Evolutionary conservation across 2,113 vertebrate genomes (phyloP).

Genomic region (Amblyopsis rosae): DNA sequence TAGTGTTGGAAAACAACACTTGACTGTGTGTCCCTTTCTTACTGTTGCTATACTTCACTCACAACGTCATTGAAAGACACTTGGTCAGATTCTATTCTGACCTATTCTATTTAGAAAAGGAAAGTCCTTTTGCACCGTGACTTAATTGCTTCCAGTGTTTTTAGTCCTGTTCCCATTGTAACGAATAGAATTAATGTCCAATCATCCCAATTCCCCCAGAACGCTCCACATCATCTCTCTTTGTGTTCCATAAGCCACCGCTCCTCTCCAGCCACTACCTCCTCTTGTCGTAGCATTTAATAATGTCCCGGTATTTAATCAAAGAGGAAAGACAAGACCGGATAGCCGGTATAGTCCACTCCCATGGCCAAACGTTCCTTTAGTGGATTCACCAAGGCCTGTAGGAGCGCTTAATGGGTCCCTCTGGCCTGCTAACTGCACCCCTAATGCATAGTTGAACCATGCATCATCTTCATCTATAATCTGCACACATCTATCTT

Average conservation of each 20-base stretch:
- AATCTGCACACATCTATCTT: constrained; percentile 47
- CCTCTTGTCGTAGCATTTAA: constrained; percentile 55
- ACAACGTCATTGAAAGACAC: not conserved
- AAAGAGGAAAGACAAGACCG: constrained; percentile 46
- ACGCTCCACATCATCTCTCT: constrained; percentile 48
- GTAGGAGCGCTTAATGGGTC: constrained; percentile 58
- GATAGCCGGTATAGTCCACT: constrained; percentile 58
- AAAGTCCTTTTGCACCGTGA: not conserved
- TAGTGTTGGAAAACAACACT: no score
- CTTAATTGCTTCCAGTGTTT: not conserved
- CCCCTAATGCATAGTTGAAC: constrained; percentile 44
- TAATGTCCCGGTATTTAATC: constrained; percentile 69
- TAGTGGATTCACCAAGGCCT: constrained; percentile 51
- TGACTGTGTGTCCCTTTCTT: no score
- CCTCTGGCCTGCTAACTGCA: constrained; percentile 33
- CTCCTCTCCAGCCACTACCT: constrained; percentile 18
- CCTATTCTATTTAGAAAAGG: no score
- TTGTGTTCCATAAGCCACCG: not conserved
- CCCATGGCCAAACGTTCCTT: constrained; percentile 59
- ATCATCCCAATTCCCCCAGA: constrained; percentile 34
- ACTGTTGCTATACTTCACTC: no score
- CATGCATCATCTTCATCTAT: constrained; percentile 27
- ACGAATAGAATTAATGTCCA: constrained; percentile 25
- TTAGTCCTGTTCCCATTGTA: constrained; percentile 41
- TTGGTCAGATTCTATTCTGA: no score